Percentiles rank a stretch among this genome's conserved stretches.
Evolutionary conservation across 2,113 vertebrate genomes (phyloP).

Genomic region (Agapornis roseicollis): DNA sequence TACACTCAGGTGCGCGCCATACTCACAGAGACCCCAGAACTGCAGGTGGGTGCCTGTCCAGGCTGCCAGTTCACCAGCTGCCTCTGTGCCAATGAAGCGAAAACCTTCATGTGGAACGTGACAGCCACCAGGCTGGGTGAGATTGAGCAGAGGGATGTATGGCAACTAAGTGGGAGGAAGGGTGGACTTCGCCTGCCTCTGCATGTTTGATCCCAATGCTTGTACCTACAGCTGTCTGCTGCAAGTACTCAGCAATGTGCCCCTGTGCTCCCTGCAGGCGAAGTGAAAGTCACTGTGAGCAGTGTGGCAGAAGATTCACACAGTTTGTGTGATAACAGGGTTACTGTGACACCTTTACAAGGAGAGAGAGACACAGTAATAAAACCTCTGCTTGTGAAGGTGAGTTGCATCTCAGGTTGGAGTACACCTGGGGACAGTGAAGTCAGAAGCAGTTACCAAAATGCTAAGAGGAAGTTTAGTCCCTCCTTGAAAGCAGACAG

Average conservation of each 20-base stretch:
- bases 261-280: constrained; percentile 9
- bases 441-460: neutral
- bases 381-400: constrained; percentile 72
- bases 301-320: constrained; percentile 30
- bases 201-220: neutral
- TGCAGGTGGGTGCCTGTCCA: constrained; percentile 37
- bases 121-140: constrained; percentile 74
- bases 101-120: constrained; percentile 79
- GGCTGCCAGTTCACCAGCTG: constrained; percentile 72
- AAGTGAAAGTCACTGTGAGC: constrained; percentile 43
- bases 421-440: neutral
- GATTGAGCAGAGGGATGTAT: neutral
- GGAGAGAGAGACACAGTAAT: constrained; percentile 52
- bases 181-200: neutral
- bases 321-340: constrained; percentile 11
- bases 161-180: neutral
- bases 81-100: constrained; percentile 74
- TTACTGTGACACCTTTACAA: constrained; percentile 32
- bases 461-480: neutral
- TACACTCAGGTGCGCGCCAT: neutral
- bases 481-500: neutral
- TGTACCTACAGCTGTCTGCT: neutral
- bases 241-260: neutral
- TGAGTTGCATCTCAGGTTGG: constrained; percentile 13
- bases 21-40: constrained; percentile 25